Percentiles rank a stretch among this genome's conserved stretches.
These are phyloP conservation scores for Epizoanthus illoricatus DNA, from an alignment of 92 coral and sea anemone genomes.

Conservation along the genomic window DNA sequence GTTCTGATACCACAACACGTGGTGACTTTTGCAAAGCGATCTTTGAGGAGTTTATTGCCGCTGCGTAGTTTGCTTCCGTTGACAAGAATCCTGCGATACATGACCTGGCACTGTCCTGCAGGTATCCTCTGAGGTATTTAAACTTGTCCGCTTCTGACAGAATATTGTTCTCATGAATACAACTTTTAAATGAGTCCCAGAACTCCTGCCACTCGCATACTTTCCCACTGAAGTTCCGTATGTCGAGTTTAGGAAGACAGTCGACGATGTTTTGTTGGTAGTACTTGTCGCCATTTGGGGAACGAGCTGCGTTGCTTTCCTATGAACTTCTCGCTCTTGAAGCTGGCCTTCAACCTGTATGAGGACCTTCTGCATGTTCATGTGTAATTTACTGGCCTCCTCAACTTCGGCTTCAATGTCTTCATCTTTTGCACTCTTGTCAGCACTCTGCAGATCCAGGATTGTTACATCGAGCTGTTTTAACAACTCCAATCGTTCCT, in stretches of 20 bases:
- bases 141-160: slow-evolving; percentile 8
- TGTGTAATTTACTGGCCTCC: not conserved
- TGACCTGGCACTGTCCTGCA: slow-evolving; percentile 5
- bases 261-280: no score
- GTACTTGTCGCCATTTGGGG: not conserved
- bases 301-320: not conserved
- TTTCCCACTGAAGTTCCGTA: not conserved
- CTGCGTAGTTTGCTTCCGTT: slow-evolving; percentile 21
- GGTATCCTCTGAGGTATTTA: not conserved
- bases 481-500: not conserved
- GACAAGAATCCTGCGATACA: slow-evolving; percentile 18
- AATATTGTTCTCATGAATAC: slow-evolving; percentile 10
- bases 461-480: not conserved
- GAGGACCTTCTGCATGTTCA: not conserved
- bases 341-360: not conserved
- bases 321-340: not conserved
- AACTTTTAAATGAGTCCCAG: slow-evolving; percentile 13
- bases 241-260: slow-evolving; percentile 13
- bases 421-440: not conserved
- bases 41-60: not conserved
- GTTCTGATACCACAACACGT: no score
- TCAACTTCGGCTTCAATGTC: not conserved
- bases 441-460: slow-evolving; percentile 1
- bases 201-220: slow-evolving; percentile 15
- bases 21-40: not conserved